Evolutionary conservation across 2,888 invertebrate genomes (phyloP), one percentile per base, ranked within the genome.

Genomic region (Teleogryllus oceanicus): DNA sequence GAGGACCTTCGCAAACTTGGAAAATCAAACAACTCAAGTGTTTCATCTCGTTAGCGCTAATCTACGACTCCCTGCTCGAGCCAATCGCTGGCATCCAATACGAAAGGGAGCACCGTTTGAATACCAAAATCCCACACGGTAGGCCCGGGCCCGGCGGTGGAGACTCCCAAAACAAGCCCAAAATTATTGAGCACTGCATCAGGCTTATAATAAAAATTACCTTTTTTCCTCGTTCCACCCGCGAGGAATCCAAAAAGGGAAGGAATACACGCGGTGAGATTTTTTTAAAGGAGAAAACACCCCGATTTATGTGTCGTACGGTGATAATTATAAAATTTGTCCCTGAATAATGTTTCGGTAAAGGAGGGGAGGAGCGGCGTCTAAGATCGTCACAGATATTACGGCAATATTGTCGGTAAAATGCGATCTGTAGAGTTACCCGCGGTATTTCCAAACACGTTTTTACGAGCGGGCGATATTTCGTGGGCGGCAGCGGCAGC

Each of bases 251-350:
- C 62, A n/a, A 62, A 62, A 62, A 62, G 62, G 62, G 62, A 62
- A 62, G n/a, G 62, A 62, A 62, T 62, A 62, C n/a, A 62, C 62
- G n/a, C n/a, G 62, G 62, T 4, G 62, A 62, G 62, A 62, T n/a
- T 18, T 62, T 62, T 62, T 62, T 62, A 18, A 13, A 62, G 62
- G 8, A 62, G 62, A 62, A 62, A 62, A 62, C 62, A 62, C n/a
- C 62, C 62, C 62, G 62, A 62, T 62, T 62, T 62, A 62, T 62
- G 62, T 18, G 62, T 62, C 16, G 62, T 62, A 18, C 62, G 62
- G 62, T 62, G 62, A 62, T 62, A 62, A 62, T 62, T 62, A 62
- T 62, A 62, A 62, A 62, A 62, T 62, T 62, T 62, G 62, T 62
- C 62, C 13, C 62, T 62, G 62, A 62, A 62, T 18, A 62, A 62